Conservation (phyloP, 2,797 vertebrate genomes). For the Bradypus variegatus region DNA sequence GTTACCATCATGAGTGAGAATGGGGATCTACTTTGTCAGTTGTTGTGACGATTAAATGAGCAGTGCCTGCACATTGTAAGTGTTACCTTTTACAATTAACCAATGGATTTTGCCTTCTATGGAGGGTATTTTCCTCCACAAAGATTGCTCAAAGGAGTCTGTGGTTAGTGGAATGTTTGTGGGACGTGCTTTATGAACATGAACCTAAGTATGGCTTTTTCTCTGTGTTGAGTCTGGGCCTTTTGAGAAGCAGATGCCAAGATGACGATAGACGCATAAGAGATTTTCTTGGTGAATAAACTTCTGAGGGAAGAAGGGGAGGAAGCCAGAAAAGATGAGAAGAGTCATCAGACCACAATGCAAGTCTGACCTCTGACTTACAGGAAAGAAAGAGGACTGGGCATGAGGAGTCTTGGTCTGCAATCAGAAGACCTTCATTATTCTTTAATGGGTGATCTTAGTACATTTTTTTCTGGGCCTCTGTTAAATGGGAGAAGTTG, state of each 20-base stretch:
- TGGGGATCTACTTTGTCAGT: too few relatives aligned
- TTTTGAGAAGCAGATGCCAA: too few relatives aligned
- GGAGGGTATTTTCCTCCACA: background rate
- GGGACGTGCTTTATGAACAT: background rate
- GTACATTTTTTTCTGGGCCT: background rate
- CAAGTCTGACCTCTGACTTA: background rate
- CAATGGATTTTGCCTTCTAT: background rate
- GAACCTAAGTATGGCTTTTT: background rate
- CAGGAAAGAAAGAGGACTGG: background rate
- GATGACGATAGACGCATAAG: background rate
- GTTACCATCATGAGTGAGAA: too few relatives aligned
- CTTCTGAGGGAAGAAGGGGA: background rate
- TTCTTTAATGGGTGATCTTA: background rate
- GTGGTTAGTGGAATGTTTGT: background rate
- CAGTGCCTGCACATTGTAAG: too few relatives aligned
- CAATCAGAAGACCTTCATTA: background rate
- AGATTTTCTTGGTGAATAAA: background rate
- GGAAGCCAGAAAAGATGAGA: background rate
- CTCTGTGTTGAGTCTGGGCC: too few relatives aligned
- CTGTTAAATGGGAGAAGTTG: background rate
- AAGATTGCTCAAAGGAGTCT: background rate
- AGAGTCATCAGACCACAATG: background rate
- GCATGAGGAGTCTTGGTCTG: background rate
- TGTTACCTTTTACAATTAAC: background rate
- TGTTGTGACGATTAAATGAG: too few relatives aligned